A percentile compares a stretch with the other conserved stretches of the same genome.
These are phyloP conservation scores for Zhuqinia jingwanae DNA, from an alignment of 2,888 invertebrate genomes.

Conservation along the genomic window DNA sequence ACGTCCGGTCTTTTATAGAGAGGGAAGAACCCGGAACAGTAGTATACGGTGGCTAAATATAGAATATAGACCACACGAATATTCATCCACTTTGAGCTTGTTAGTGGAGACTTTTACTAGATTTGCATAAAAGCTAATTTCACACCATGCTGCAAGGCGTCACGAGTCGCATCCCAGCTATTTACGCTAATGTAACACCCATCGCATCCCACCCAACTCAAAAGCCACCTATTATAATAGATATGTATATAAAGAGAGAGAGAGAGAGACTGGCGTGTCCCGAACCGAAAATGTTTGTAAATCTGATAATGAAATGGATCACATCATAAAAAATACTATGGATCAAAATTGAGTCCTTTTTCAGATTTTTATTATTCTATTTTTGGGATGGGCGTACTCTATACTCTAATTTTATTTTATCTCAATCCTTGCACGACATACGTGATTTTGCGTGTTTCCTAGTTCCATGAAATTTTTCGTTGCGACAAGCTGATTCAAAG, in stretches of 20 bases:
- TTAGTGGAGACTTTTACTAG: constrained; percentile 2
- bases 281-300: neutral
- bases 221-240: neutral
- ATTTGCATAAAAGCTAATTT: constrained; percentile 68
- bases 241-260: neutral
- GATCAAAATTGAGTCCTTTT: neutral
- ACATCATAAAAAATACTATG: constrained; percentile 20
- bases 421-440: too few relatives aligned
- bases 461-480: constrained; percentile 9
- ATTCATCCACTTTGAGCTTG: neutral
- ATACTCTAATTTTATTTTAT: neutral
- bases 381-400: constrained; percentile 31
- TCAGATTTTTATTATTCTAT: neutral
- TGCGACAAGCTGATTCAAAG: neutral
- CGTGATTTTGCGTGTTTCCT: constrained; percentile 16
- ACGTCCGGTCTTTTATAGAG: constrained; percentile 14
- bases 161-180: constrained; percentile 62
- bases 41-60: constrained; percentile 56
- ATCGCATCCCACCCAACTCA: neutral
- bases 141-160: constrained; percentile 34
- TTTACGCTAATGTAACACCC: constrained; percentile 43
- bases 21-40: constrained; percentile 38
- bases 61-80: constrained; percentile 16
- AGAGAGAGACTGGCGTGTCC: too few relatives aligned
- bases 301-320: neutral